A percentile compares a stretch with the other conserved stretches of the same genome.
Conservation (phyloP, 1,140 invertebrate genomes). For the Mactra quadrangularis region DNA sequence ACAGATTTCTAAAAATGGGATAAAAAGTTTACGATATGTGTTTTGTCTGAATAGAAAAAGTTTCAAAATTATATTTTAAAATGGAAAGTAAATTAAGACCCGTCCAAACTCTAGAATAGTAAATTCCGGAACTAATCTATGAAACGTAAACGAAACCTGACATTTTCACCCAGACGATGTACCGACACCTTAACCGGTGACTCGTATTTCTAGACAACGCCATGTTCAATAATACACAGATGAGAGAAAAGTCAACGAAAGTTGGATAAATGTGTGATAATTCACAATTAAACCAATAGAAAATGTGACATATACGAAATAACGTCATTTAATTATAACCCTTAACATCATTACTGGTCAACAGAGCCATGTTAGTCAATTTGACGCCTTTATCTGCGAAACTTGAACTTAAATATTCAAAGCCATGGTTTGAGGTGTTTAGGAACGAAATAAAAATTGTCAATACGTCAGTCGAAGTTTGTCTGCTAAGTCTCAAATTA, state of each 20-base stretch:
- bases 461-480: constrained; percentile 22
- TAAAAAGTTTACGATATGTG: not conserved
- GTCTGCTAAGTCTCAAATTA: no score
- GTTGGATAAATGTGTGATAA: constrained; percentile 5
- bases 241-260: constrained; percentile 46
- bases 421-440: constrained; percentile 23
- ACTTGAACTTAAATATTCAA: constrained; percentile 31
- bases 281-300: constrained; percentile 19
- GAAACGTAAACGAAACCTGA: constrained; percentile 58
- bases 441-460: constrained; percentile 50
- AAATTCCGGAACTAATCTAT: constrained; percentile 50
- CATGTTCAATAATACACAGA: constrained; percentile 33
- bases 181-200: constrained; percentile 47
- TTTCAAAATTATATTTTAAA: constrained; percentile 1
- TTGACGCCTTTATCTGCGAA: not conserved
- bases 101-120: constrained; percentile 23
- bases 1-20: not conserved
- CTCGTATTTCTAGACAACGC: constrained; percentile 42
- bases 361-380: not conserved
- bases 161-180: constrained; percentile 53
- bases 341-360: constrained; percentile 26
- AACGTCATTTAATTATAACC: constrained; percentile 22
- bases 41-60: no score
- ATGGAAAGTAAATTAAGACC: constrained; percentile 13
- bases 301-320: constrained; percentile 6